A percentile compares a stretch with the other conserved stretches of the same genome.
phyloP scores from a whole-genome alignment of 2,113 vertebrate species.

The Macaca nemestrina region DNA sequence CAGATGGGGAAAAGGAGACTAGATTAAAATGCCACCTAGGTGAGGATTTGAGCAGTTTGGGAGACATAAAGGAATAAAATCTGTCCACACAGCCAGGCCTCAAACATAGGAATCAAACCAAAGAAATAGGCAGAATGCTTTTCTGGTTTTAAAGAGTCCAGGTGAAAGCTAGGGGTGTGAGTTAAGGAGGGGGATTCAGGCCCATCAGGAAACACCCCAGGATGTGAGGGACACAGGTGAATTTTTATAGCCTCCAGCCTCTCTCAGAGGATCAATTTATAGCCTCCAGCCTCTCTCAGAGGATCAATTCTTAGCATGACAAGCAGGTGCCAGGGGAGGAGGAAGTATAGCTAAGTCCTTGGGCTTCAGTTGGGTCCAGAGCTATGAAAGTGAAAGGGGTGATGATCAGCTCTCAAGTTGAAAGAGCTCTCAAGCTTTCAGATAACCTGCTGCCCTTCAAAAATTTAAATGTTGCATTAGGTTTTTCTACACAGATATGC shows the following conservation, averaged over 20 bases:
- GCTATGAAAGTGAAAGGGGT: background rate
- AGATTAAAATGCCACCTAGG: background rate
- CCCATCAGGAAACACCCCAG: background rate
- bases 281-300: background rate
- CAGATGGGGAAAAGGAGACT: background rate
- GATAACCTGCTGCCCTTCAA: background rate
- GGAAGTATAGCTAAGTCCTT: background rate
- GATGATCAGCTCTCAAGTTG: background rate
- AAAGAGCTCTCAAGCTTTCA: background rate
- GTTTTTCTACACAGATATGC: background rate
- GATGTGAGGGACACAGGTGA: background rate
- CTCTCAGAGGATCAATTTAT: background rate
- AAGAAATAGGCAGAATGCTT: background rate
- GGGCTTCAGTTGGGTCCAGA: background rate
- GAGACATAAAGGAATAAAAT: background rate
- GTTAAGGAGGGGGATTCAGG: background rate
- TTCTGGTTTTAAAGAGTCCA: background rate
- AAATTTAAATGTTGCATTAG: background rate
- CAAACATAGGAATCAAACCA: background rate
- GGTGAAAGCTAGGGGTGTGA: rapidly evolving
- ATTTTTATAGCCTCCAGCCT: background rate
- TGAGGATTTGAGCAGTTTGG: background rate
- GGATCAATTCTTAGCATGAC: background rate
- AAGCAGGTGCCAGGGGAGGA: background rate
- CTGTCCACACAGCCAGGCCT: background rate